These are phyloP conservation scores for Ladona fulva DNA, from an alignment of 1,140 invertebrate genomes.

Conservation along the genomic window DNA sequence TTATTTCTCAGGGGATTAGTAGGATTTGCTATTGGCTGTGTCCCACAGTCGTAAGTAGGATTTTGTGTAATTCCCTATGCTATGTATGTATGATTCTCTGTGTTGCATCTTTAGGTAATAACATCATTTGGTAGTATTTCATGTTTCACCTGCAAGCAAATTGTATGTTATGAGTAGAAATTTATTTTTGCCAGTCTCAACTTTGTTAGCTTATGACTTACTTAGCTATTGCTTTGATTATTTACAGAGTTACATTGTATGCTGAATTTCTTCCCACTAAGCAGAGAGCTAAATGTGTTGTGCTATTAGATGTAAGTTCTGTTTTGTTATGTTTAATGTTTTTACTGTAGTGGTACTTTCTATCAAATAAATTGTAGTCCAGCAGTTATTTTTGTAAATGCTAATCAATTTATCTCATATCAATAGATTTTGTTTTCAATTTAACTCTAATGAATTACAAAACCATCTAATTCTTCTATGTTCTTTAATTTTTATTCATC, in stretches of 20 bases:
- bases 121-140: too few relatives aligned
- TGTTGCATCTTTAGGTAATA: constrained; percentile 19
- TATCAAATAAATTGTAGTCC: too few relatives aligned
- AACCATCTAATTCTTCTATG: too few relatives aligned
- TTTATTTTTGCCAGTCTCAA: constrained; percentile 15
- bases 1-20: constrained; percentile 81
- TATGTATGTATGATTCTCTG: constrained; percentile 15
- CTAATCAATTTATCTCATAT: too few relatives aligned
- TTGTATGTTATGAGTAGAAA: background rate
- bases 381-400: too few relatives aligned
- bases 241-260: constrained; percentile 83
- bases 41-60: constrained; percentile 88
- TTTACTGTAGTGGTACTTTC: too few relatives aligned
- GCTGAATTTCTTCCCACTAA: constrained; percentile 91
- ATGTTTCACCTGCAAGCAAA: too few relatives aligned
- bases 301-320: constrained; percentile 80
- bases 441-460: too few relatives aligned
- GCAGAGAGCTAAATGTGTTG: constrained; percentile 88
- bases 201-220: constrained; percentile 10
- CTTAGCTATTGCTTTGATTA: constrained; percentile 26
- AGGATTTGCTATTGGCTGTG: constrained; percentile 93
- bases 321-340: constrained; percentile 14
- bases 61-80: background rate
- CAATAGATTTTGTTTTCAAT: too few relatives aligned
- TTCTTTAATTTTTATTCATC: too few relatives aligned